Evolutionary conservation across 1,140 invertebrate genomes (phyloP), one percentile per base, ranked within the genome.

Genomic region (Cotesia glomerata): DNA sequence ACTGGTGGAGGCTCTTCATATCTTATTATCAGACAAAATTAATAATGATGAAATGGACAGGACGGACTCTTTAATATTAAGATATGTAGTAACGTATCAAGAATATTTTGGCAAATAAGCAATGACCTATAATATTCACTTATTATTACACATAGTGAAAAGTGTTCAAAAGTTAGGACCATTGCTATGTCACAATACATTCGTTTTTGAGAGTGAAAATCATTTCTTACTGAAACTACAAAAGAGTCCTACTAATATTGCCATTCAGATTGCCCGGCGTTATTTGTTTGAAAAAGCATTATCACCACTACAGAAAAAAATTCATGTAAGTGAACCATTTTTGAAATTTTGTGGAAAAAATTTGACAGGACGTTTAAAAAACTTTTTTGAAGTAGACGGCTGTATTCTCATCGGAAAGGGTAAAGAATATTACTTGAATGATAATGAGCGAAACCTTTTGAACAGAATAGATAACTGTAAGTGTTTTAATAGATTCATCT

Each of bases 71-170:
- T 32, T 61, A 16, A 11, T 70, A 9, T 13, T 70, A 2, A 39
- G 36, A 8, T 70, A 49, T 32, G 70, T 66, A 13, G 26, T 49
- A n/a, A 3, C 9, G 0, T 72, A 54, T 58, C 62, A 72, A 65
- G 2, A 51, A 18, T 56, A 34, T 26, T 72, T 65, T 56, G 70
- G 70, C 34, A 66, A 66, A 18, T 0, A 39, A n/a, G 35, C 49
- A 1, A 72, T 72, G 70, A 72, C 59, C 1, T 72, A 56, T 16
- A 72, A 72, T 16, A 49, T 72, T 5, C 70, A 72, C 32, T 16
- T 72, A 8, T 36, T 65, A 8, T 11, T 72, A 13, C 70, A 72
- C 35, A 11, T 65, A 0, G 5, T 49, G 8, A 8, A 18, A 3
- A 56, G 70, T 56, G 70, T 72, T 18, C 11, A n/a, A 39, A 65